Conservation (phyloP, 2,113 vertebrate genomes). For the Apodemus sylvaticus region DNA sequence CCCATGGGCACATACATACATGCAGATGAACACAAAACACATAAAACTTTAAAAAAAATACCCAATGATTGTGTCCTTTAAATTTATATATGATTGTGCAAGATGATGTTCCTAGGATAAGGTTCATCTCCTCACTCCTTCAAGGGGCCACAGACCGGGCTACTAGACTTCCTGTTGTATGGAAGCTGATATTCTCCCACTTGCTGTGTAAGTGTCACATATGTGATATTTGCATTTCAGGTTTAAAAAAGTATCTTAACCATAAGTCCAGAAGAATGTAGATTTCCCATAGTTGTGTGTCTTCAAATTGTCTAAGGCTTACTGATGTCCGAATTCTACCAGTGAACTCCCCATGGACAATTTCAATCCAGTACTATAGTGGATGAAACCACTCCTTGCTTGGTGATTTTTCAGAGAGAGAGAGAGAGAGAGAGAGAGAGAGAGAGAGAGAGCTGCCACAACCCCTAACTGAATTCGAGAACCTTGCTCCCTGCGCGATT, state of each 20-base stretch:
- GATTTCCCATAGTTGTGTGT: background rate
- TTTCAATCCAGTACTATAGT: conserved; percentile 58
- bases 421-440: background rate
- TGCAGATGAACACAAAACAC: background rate
- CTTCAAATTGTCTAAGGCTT: conserved; percentile 46
- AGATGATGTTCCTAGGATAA: background rate
- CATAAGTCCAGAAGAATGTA: conserved; percentile 2
- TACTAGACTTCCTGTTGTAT: background rate
- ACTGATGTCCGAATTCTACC: conserved; percentile 48
- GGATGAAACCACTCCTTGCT: conserved; percentile 35
- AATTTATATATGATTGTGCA: background rate
- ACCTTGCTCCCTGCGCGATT: conserved; percentile 58
- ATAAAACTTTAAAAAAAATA: background rate
- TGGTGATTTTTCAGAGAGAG: conserved; percentile 58
- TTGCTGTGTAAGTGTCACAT: background rate
- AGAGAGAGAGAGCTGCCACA: background rate
- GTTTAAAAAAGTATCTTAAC: background rate
- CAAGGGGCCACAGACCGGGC: background rate
- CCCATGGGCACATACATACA: background rate
- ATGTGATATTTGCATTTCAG: background rate
- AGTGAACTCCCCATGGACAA: background rate
- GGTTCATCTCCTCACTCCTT: background rate
- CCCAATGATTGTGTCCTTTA: background rate
- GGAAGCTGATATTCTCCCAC: background rate
- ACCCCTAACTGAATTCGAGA: conserved; percentile 53